Conservation (phyloP, 2,797 vertebrate species). For the Ambastaia sidthimunki region DNA sequence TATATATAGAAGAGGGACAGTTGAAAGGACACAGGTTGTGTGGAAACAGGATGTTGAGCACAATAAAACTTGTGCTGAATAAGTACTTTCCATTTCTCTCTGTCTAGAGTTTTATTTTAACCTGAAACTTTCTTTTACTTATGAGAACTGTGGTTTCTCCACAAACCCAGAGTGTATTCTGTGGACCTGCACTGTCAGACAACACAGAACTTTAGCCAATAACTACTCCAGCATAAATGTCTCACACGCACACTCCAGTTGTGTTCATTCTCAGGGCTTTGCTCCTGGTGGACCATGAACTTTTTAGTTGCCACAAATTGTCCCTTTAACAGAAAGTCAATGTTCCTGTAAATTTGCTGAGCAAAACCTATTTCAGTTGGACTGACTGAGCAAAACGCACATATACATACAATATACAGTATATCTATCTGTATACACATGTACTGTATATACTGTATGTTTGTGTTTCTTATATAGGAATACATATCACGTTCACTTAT, state of each 20-base stretch:
- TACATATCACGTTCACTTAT: not conserved
- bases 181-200: conserved; percentile 40
- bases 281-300: not conserved
- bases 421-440: too few relatives aligned
- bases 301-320: not conserved
- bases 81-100: conserved; percentile 43
- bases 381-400: not conserved
- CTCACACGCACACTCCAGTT: not conserved
- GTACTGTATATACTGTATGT: not conserved
- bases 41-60: conserved; percentile 18
- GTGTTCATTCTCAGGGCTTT: conserved; percentile 24
- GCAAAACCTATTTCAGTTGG: not conserved
- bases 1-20: not conserved
- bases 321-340: conserved; percentile 2
- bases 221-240: not conserved
- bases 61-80: conserved; percentile 33
- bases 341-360: not conserved
- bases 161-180: conserved; percentile 27
- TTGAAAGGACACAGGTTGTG: not conserved
- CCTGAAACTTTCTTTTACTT: conserved; percentile 32
- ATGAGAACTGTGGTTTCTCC: conserved; percentile 18
- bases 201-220: conserved; percentile 7
- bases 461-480: not conserved
- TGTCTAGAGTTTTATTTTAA: conserved; percentile 3
- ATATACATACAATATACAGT: not conserved